A percentile compares a stretch with the other conserved stretches of the same genome.
Conservation (phyloP, 2,797 vertebrate genomes). For the Smutsia gigantea region DNA sequence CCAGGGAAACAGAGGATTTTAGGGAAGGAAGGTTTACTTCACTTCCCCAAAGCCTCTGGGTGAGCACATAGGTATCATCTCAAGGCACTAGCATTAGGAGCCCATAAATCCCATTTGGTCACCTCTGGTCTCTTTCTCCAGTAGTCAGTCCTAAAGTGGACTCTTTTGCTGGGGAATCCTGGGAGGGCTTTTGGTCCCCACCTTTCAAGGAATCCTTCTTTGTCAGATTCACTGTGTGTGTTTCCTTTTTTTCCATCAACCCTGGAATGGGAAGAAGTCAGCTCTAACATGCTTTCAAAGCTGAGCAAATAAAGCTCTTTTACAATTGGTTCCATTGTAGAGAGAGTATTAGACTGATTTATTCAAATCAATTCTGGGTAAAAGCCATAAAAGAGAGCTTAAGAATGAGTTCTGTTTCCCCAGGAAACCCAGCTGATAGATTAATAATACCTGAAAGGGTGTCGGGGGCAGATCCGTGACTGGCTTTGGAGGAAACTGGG, state of each 20-base stretch:
- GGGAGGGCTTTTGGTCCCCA: background rate
- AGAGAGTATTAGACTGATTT: constrained; percentile 46
- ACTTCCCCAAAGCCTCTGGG: background rate
- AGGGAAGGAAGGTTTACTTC: background rate
- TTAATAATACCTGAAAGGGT: background rate
- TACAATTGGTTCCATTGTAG: constrained; percentile 3
- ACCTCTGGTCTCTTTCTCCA: background rate
- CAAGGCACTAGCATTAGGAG: background rate
- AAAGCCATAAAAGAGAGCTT: constrained; percentile 31
- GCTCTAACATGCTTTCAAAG: background rate
- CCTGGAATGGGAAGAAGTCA: background rate
- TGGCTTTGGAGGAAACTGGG: background rate
- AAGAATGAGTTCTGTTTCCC: constrained; percentile 38
- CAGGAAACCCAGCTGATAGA: constrained; percentile 19
- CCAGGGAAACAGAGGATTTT: background rate
- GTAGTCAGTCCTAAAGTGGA: background rate
- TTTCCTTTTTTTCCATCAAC: background rate
- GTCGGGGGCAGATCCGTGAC: rapidly evolving
- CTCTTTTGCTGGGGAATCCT: background rate
- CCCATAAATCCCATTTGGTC: background rate
- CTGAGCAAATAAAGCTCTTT: background rate
- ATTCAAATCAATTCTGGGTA: constrained; percentile 72
- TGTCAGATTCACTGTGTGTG: background rate
- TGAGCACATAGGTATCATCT: background rate
- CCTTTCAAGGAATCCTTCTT: background rate